Evolutionary conservation across 1,140 invertebrate genomes (phyloP).

Genomic region (Mylabris phalerata): DNA sequence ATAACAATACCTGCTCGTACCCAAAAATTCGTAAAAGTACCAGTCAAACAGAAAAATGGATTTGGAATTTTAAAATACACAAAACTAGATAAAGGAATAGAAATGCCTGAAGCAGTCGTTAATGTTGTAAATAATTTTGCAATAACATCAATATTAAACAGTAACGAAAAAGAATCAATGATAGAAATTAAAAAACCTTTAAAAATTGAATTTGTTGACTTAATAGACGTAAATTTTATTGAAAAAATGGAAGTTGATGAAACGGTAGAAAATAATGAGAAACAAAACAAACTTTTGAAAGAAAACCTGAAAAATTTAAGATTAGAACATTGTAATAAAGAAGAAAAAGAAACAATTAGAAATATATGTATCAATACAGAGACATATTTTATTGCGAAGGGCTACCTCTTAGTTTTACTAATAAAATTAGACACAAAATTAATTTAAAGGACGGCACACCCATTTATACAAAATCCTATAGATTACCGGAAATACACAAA

Average conservation of each 20-base stretch:
- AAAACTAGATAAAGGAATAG: conserved; percentile 2
- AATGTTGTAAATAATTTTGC: conserved; percentile 12
- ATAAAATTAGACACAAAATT: conserved; percentile 19
- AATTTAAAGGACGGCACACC: conserved; percentile 4
- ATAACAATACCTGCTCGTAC: conserved; percentile 1
- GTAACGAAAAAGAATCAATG: conserved; percentile 5
- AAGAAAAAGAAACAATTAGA: conserved; percentile 18
- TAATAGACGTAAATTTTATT: conserved; percentile 8
- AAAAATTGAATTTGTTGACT: conserved; percentile 5
- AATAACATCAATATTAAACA: conserved; percentile 13
- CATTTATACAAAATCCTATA: conserved; percentile 19
- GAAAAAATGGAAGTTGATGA: conserved; percentile 6
- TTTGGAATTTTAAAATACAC: conserved; percentile 12
- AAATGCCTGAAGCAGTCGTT: conserved; percentile 15
- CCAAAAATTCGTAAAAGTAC: conserved; percentile 13
- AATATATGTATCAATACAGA: conserved; percentile 16
- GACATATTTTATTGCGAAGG: conserved; percentile 21
- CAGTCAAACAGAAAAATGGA: conserved; percentile 8
- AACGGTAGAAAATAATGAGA: conserved; percentile 4
- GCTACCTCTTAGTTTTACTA: conserved; percentile 16
- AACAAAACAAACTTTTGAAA: neutral
- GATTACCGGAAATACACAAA: conserved; percentile 19
- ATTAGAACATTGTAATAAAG: conserved; percentile 17
- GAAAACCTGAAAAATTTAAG: conserved; percentile 10
- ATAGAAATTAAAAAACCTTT: conserved; percentile 8